These are phyloP conservation scores for Myodes glareolus DNA, from an alignment of 2,113 vertebrate species.

Conservation along the genomic window DNA sequence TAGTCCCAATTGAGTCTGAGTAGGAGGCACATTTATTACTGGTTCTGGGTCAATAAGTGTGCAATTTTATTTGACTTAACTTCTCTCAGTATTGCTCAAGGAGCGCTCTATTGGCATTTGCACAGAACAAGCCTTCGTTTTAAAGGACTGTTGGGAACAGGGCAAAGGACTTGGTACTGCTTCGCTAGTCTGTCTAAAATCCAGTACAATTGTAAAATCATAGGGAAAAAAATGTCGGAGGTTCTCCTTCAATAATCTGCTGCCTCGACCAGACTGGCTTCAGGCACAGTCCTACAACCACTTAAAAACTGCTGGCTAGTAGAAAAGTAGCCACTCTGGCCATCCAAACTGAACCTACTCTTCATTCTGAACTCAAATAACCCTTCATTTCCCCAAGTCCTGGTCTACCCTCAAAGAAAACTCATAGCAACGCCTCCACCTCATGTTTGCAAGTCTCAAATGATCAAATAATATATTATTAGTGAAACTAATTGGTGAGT, in stretches of 20 bases:
- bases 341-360: background rate
- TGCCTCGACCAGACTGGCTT: background rate
- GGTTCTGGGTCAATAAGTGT: constrained; percentile 5
- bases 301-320: background rate
- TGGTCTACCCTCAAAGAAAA: background rate
- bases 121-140: constrained; percentile 16
- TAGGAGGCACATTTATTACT: background rate
- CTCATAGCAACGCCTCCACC: background rate
- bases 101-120: background rate
- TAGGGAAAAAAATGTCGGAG: background rate
- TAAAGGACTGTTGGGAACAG: background rate
- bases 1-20: constrained; percentile 8
- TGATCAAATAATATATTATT: constrained; percentile 17
- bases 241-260: background rate
- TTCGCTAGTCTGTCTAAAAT: background rate
- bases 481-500: background rate
- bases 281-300: background rate
- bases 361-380: background rate
- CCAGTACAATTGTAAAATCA: background rate
- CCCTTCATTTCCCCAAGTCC: background rate
- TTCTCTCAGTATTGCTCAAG: constrained; percentile 33
- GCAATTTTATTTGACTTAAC: constrained; percentile 46
- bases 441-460: background rate
- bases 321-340: background rate
- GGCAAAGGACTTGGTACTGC: background rate